Evolutionary conservation across 2,888 invertebrate genomes (phyloP).

Genomic region (Trisateles emortualis): DNA sequence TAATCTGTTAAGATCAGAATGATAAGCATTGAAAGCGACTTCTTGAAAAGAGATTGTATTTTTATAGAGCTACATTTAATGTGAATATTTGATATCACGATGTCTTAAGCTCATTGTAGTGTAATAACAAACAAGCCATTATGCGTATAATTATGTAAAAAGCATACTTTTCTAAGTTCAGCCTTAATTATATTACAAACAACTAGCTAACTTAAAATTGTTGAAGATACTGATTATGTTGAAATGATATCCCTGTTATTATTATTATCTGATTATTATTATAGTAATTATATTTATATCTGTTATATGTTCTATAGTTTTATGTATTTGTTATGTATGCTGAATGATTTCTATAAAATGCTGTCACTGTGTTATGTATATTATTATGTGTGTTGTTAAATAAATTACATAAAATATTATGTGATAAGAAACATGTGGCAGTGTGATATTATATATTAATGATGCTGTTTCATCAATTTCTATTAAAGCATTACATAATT

Average conservation of each 20-base stretch:
- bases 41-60: constrained; percentile 58
- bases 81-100: constrained; percentile 52
- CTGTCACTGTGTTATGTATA: constrained; percentile 24
- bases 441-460: constrained; percentile 11
- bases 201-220: not conserved
- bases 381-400: constrained; percentile 14
- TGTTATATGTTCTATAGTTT: no score
- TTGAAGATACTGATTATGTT: no score
- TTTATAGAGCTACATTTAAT: constrained; percentile 59
- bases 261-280: no score
- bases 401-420: constrained; percentile 7
- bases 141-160: not conserved
- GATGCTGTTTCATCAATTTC: not conserved
- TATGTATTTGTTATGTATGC: constrained; percentile 8
- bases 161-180: not conserved
- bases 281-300: no score
- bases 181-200: not conserved
- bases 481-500: no score
- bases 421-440: constrained; percentile 18
- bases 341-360: constrained; percentile 23
- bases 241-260: no score
- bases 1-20: constrained; percentile 38
- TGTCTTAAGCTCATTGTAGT: constrained; percentile 38
- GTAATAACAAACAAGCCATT: not conserved
- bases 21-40: constrained; percentile 35